Evolutionary conservation across 2,888 invertebrate species (phyloP), one percentile per base, ranked within the genome.

Genomic region (Isotomurus palustris): DNA sequence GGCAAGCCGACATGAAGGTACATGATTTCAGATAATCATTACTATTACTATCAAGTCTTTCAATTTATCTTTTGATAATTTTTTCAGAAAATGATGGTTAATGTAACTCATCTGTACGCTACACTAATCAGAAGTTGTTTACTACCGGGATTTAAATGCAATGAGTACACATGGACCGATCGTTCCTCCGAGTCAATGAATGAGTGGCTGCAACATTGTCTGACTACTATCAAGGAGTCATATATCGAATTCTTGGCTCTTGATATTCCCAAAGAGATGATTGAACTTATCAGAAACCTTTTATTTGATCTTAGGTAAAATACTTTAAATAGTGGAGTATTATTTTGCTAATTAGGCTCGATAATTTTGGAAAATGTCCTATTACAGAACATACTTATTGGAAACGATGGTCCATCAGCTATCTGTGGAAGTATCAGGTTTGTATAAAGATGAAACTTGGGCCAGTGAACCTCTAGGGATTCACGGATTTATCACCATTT

Each of bases 221-320:
- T 95, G 50, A 81, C 88, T 45, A 84, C 86, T 69, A 83, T 93
- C 36, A 79, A 89, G 60, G 85, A 87, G 52, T 86, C 90, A 45
- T 90, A 91, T 73, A 84, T 86, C 36, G 73, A 73, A 14, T 66
- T 95, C 22, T 84, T 91, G 66, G 84, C 87, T 58, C 78, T 93
- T 35, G 94, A 95, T 75, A 78, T 94, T 57, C 92, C 92, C 0
- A 86, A 85, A 53, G 92, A 94, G 76, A 90, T 91, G 3, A 78
- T 92, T 53, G 88, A 88, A 70, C 84, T 91, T 59, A 84, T 95
- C 50, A 87, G 88, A 72, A 84, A 83, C 66, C 82, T 94, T 41
- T 86, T 93, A 66, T 86, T 91, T 74, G 91, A 94, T 74, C 83
- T 94, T 72, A 83, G 92, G 75, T 78, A 67, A 56, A 3, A 19